Evolutionary conservation across 2,113 vertebrate species (phyloP).

Genomic region (Myotis yumanensis): DNA sequence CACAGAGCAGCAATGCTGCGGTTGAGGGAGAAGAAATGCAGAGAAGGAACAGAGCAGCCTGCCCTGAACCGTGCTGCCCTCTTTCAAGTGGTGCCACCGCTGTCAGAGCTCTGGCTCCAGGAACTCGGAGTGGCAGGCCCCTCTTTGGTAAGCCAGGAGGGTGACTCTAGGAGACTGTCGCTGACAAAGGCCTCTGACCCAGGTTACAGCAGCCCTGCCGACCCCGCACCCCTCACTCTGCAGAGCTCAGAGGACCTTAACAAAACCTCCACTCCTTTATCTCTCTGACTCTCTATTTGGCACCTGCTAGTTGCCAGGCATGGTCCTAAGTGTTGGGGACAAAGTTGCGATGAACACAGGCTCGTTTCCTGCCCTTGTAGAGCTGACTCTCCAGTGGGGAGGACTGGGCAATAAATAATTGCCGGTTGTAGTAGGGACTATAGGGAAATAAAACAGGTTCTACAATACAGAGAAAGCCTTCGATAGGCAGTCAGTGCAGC

Average conservation of each 20-base stretch:
- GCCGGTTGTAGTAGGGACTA: too few species aligned
- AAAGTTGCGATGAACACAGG: background rate
- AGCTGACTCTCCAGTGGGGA: background rate
- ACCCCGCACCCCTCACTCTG: background rate
- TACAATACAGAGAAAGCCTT: background rate
- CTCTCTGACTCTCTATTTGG: background rate
- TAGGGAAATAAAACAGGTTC: background rate
- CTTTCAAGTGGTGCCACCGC: background rate
- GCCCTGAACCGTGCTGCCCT: too few species aligned
- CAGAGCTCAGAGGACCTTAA: background rate
- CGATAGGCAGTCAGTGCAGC: background rate
- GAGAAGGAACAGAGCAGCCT: background rate
- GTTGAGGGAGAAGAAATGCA: background rate
- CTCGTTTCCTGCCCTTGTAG: background rate
- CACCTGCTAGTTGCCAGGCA: background rate
- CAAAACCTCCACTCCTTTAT: background rate
- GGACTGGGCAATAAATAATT: background rate
- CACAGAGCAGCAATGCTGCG: background rate
- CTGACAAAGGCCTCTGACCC: background rate
- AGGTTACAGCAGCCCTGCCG: rapidly evolving
- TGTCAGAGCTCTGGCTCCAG: background rate
- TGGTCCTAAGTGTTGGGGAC: background rate
- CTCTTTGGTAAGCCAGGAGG: background rate
- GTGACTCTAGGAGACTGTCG: rapidly evolving
- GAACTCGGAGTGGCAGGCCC: background rate